Evolutionary conservation across 2,888 invertebrate genomes (phyloP).

Genomic region (Hydropsyche betteni): DNA sequence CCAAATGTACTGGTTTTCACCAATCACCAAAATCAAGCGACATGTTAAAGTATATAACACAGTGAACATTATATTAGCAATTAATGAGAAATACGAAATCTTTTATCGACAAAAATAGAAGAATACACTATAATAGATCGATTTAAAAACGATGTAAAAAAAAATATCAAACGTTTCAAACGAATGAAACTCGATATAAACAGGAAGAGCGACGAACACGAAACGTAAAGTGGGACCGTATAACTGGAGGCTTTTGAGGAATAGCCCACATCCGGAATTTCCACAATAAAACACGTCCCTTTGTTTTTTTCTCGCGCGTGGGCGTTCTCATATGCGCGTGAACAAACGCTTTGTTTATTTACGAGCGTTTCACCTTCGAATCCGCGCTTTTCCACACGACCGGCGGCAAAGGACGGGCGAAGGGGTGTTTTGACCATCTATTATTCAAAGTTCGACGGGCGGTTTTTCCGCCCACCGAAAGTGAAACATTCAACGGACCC

Average conservation of each 20-base stretch:
- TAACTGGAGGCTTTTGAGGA: neutral
- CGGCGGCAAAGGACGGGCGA: neutral
- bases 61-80: too few relatives aligned
- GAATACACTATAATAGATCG: too few relatives aligned
- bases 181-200: too few relatives aligned
- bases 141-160: too few relatives aligned
- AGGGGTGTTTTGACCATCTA: conserved; percentile 6
- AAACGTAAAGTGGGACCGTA: conserved; percentile 1
- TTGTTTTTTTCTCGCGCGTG: neutral
- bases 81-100: neutral
- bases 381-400: conserved; percentile 13
- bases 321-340: neutral
- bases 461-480: too few relatives aligned
- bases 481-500: too few relatives aligned
- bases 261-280: neutral
- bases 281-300: conserved; percentile 18
- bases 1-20: too few relatives aligned
- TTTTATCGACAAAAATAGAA: too few relatives aligned
- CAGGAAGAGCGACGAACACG: neutral
- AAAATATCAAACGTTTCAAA: too few relatives aligned
- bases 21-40: too few relatives aligned
- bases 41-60: too few relatives aligned
- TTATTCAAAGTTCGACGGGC: conserved; percentile 25
- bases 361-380: conserved; percentile 22
- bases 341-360: conserved; percentile 19